Evolutionary conservation across 2,888 invertebrate species (phyloP).

Genomic region (Polylopha cassiicola): DNA sequence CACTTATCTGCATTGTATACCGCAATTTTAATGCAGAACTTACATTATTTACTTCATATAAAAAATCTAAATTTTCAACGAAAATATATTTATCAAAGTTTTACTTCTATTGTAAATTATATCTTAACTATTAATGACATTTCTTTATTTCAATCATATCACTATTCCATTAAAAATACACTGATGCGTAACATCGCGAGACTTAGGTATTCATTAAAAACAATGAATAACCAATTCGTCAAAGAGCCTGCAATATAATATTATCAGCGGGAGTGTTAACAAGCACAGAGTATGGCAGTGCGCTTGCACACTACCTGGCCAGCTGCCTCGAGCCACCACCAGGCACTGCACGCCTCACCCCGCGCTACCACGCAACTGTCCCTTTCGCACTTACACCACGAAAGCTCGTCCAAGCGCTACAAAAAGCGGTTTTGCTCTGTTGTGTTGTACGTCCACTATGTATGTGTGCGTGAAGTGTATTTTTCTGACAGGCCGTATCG

Average conservation of each 20-base stretch:
- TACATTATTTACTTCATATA: too few relatives aligned
- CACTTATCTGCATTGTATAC: too few relatives aligned
- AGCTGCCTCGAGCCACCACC: slow-evolving; percentile 71
- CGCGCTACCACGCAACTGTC: slow-evolving; percentile 59
- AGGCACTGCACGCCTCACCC: slow-evolving; percentile 54
- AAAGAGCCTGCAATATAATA: slow-evolving; percentile 59
- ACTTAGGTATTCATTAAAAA: slow-evolving; percentile 41
- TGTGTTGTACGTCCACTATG: slow-evolving; percentile 46
- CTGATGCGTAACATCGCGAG: too few relatives aligned
- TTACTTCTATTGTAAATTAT: too few relatives aligned
- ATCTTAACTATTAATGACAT: too few relatives aligned
- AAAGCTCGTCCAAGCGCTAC: slow-evolving; percentile 62
- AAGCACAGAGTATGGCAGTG: slow-evolving; percentile 67
- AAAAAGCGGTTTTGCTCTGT: slow-evolving; percentile 71
- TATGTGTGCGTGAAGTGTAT: slow-evolving; percentile 62
- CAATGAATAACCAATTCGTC: slow-evolving; percentile 45
- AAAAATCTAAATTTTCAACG: too few relatives aligned
- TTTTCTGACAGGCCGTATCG: slow-evolving; percentile 68
- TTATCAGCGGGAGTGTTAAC: slow-evolving; percentile 66
- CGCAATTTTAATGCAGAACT: too few relatives aligned
- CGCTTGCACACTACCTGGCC: slow-evolving; percentile 71
- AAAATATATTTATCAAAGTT: too few relatives aligned
- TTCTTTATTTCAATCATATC: too few relatives aligned
- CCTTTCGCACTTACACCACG: slow-evolving; percentile 51
- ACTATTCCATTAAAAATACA: too few relatives aligned